These are phyloP conservation scores for Zele albiditarsus DNA, from an alignment of 2,888 invertebrate genomes.

Conservation along the genomic window DNA sequence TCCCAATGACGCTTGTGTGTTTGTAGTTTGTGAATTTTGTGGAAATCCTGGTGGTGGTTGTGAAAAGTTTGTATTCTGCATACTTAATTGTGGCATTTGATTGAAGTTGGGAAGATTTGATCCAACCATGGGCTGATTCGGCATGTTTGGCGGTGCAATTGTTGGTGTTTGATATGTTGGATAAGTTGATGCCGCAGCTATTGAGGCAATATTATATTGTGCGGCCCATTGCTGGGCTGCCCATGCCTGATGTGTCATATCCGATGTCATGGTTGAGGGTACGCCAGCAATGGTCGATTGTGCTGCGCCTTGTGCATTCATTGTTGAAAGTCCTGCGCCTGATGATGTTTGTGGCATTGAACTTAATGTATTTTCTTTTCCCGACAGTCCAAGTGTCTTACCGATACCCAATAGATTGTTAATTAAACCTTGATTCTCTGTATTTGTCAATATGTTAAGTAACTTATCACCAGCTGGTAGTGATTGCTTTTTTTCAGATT, in stretches of 20 bases:
- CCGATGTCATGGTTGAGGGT: constrained; percentile 57
- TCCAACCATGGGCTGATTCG: constrained; percentile 41
- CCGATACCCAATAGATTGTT: constrained; percentile 70
- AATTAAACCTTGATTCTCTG: constrained; percentile 70
- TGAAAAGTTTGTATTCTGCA: constrained; percentile 41
- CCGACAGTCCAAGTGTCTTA: constrained; percentile 68
- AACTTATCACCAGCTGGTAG: constrained; percentile 69
- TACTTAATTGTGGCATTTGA: constrained; percentile 40
- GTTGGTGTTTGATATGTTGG: constrained; percentile 45
- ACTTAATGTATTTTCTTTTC: constrained; percentile 58
- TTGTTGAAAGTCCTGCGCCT: constrained; percentile 41
- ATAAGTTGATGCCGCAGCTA: constrained; percentile 42
- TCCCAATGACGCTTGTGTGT: constrained; percentile 28
- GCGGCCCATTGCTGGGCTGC: constrained; percentile 65
- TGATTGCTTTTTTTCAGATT: constrained; percentile 66
- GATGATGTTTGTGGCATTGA: constrained; percentile 19
- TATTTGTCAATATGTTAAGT: constrained; percentile 67
- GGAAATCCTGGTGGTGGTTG: constrained; percentile 41
- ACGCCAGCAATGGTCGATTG: constrained; percentile 51
- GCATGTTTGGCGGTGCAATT: constrained; percentile 50
- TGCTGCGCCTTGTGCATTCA: constrained; percentile 32
- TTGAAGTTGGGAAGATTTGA: constrained; percentile 40
- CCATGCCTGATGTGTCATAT: constrained; percentile 63
- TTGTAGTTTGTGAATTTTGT: constrained; percentile 22
- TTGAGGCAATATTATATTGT: constrained; percentile 58